These are phyloP conservation scores for Craniophora ligustri DNA, from an alignment of 2,888 invertebrate species.

Conservation along the genomic window DNA sequence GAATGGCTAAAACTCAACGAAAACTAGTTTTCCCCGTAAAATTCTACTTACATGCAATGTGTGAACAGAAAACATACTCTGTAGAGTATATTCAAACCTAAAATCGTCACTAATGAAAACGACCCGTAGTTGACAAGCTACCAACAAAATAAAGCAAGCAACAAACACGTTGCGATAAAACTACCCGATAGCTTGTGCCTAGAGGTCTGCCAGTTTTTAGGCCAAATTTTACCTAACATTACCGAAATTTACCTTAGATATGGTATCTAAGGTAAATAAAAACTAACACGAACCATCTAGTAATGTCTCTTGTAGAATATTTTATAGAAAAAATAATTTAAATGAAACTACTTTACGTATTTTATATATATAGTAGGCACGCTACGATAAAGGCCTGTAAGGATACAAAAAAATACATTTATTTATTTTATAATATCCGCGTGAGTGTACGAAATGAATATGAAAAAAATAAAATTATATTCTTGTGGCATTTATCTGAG, in stretches of 20 bases:
- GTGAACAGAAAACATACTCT: conserved; percentile 17
- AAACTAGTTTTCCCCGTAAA: conserved; percentile 13
- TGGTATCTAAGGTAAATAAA: no score
- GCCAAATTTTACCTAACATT: conserved; percentile 18
- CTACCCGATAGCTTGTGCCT: conserved; percentile 2
- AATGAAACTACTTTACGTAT: not conserved
- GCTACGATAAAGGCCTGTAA: no score
- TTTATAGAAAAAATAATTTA: not conserved
- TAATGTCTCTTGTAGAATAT: not conserved
- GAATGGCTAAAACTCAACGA: conserved; percentile 19
- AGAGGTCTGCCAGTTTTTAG: conserved; percentile 12
- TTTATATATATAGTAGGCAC: no score
- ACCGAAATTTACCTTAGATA: conserved; percentile 1
- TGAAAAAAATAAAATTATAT: no score
- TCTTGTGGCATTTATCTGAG: no score
- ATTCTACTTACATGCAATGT: conserved; percentile 16
- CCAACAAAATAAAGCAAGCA: conserved; percentile 28
- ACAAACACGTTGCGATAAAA: conserved; percentile 28
- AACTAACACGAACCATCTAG: not conserved
- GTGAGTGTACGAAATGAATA: no score
- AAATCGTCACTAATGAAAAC: conserved; percentile 25
- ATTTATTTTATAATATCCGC: no score
- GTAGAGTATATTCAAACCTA: conserved; percentile 19
- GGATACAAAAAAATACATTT: no score
- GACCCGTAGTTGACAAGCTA: conserved; percentile 31